Evolutionary conservation across 2,888 invertebrate genomes (phyloP), one percentile per base, ranked within the genome.

Genomic region (Mimumesa dahlbomi): DNA sequence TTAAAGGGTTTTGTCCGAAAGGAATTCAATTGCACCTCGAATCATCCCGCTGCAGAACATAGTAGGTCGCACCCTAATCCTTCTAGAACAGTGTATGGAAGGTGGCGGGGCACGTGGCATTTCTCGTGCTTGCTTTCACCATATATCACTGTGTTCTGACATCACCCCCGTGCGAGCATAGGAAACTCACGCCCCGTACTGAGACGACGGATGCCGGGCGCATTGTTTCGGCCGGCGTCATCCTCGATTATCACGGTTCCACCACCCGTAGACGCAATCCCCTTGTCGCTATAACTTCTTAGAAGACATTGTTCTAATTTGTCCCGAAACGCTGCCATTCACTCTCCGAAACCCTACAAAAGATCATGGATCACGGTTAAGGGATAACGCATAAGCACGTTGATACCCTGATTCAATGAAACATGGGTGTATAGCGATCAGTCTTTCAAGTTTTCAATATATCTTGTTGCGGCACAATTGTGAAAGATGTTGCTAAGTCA

Each of bases 171-270:
- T 71, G 69, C 72, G 74, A 79, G 73, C 62, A 69, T 58, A 74
- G 67, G 61, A 63, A 71, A 72, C 72, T 71, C 79, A 79, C 80
- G 74, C 79, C 79, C 77, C 45, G 29, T 58, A 73, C 59, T 63
- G 48, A 69, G 62, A 57, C 78, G 72, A 82, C 40, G 68, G 29
- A 85, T 81, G 81, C 81, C 77, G 73, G 67, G 79, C 75, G 83
- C 85, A 87, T 87, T 87, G 86, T 87, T 87, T 86, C 84, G 84
- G 77, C 75, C 80, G 70, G 71, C 84, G 83, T 86, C 85, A 86
- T 83, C 79, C 78, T 61, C 81, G 83, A 87, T 86, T 85, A 85
- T 84, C 79, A 79, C 71, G 76, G 68, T 67, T 67, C 59, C 63
- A 65, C 67, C 63, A 49, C 9, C 42, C 14, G 40, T 16, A 46